Evolutionary conservation across 1,140 invertebrate genomes (phyloP), one percentile per base, ranked within the genome.

Genomic region (Teleogryllus occipitalis): DNA sequence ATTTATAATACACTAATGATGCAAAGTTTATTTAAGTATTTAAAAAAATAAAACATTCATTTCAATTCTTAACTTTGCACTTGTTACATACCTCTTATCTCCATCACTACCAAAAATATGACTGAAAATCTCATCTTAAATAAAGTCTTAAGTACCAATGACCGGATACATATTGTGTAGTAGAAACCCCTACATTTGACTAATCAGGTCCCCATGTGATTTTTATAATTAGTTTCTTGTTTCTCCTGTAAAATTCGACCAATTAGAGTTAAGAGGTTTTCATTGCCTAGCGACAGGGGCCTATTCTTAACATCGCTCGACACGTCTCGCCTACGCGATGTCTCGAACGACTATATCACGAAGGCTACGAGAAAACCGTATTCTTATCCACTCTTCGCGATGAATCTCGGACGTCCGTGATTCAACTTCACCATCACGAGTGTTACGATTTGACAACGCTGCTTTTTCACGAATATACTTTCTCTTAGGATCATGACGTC

Each of bases 191-290:
- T 39, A 5, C 48, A 48, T 46, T 47, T 77, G 47, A 1, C 48
- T 77, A 22, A 46, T 39, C 47, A 77, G 22, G n/a, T 15, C 54
- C n/a, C n/a, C n/a, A 72, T 72, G n/a, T 72, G 65, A 3, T 14
- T 72, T 72, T 72, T 72, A 15, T 15, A 72, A 72, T n/a, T 15
- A n/a, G 27, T 39, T 77, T 77, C 47, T 77, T 77, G 39, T 39
- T 48, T 77, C 76, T 77, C 27, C 76, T 77, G 76, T 77, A 77
- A 77, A 77, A 8, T 77, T 77, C 7, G 47, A 10, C 8, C 27
- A 77, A 77, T 46, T 39, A 6, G 39, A 77, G 22, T 77, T 77
- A 77, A 3, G 76, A 47, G 27, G 76, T 77, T 77, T 77, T 77
- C 65, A 72, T 72, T 72, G 65, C 65, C 65, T 72, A 72, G 14